Evolutionary conservation across 2,113 vertebrate species (phyloP).

Genomic region (Pteronura brasiliensis): DNA sequence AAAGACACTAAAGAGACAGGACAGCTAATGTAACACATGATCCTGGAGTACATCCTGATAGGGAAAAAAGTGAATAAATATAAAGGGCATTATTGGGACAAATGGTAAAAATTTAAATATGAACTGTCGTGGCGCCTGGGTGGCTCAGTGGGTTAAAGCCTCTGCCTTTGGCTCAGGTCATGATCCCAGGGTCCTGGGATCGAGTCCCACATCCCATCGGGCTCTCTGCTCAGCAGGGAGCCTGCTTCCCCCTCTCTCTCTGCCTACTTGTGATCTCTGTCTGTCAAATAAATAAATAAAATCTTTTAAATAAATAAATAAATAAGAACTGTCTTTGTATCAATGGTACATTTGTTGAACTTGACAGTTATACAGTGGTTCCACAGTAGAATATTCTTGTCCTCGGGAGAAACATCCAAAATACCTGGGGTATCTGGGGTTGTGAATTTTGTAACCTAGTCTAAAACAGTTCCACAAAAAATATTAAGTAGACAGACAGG

Average conservation of each 20-base stretch:
- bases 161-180: too few relatives aligned
- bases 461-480: not conserved
- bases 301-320: too few relatives aligned
- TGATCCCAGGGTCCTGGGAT: too few relatives aligned
- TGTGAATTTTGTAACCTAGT: not conserved
- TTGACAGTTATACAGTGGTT: not conserved
- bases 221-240: too few relatives aligned
- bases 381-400: not conserved
- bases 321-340: not conserved
- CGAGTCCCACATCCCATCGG: too few relatives aligned
- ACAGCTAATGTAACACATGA: not conserved
- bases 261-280: too few relatives aligned
- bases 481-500: not conserved
- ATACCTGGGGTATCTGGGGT: not conserved
- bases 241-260: too few relatives aligned
- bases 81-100: not conserved
- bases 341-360: not conserved
- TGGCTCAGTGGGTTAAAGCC: too few relatives aligned
- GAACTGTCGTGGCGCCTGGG: not conserved
- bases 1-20: not conserved
- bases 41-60: not conserved
- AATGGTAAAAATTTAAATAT: not conserved
- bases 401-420: not conserved
- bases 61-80: not conserved
- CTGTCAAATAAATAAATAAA: too few relatives aligned